Percentiles rank a stretch among this genome's conserved stretches.
phyloP scores from a whole-genome alignment of 2,797 vertebrate genomes.

The Otolemur crassicaudatus region DNA sequence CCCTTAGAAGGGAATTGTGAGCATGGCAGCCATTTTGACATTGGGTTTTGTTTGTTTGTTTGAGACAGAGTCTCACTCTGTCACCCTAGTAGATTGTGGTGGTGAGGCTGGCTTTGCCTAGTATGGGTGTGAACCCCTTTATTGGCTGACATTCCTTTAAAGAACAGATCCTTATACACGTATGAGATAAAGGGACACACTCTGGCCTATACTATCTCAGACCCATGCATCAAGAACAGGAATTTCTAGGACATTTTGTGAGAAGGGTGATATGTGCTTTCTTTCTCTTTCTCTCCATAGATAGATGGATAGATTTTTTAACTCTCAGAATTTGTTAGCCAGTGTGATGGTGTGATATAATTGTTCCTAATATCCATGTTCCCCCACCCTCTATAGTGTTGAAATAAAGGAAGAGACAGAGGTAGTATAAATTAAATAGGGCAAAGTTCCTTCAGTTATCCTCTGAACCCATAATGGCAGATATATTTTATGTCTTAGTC shows the following conservation, averaged over 20 bases:
- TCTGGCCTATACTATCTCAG: background rate
- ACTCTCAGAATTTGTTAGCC: background rate
- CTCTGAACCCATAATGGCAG: background rate
- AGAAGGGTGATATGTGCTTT: background rate
- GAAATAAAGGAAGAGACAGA: background rate
- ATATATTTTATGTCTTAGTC: background rate
- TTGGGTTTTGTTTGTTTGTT: no score
- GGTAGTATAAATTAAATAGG: background rate
- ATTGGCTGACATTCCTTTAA: background rate
- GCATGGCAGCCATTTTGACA: background rate
- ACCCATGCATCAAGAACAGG: background rate
- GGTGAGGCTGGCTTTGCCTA: background rate
- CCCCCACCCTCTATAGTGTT: background rate
- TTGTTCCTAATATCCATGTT: background rate
- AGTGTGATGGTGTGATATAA: background rate
- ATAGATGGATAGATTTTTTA: background rate
- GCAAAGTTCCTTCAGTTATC: background rate
- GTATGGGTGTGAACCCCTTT: background rate
- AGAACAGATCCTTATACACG: background rate
- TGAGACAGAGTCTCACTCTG: no score
- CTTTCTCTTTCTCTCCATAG: background rate
- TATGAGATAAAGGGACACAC: background rate
- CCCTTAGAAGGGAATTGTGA: background rate
- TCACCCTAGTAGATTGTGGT: no score
- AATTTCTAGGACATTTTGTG: background rate